Base-by-base conservation (phyloP, 2,113 vertebrate genomes). In the Pseudorectes ferrugineus region DNA sequence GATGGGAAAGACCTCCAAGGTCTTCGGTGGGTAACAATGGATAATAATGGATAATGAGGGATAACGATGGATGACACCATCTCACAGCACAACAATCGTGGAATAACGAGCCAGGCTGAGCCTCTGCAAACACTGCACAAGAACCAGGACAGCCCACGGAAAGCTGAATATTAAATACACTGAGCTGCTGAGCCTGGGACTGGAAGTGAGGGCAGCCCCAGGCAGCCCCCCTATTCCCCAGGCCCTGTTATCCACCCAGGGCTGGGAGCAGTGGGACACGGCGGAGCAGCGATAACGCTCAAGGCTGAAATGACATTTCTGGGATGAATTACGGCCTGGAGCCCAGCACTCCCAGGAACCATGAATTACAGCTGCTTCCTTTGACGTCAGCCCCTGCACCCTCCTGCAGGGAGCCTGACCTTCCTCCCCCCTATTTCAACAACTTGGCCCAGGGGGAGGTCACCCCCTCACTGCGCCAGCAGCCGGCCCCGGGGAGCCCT, bases 381-480 rank as follows among this genome's bases (percentile, higher is more conserved):
- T 97, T 97, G 97, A 97, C 97, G 97, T 97, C 96, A 97, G 80
- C 87, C 65, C 88, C 63, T 15, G 74, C 83, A 57, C 89, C 80
- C 92, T 87, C 88, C 89, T 29, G 80, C 74, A 2, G 33, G 70
- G 67, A 86, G 21, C 84, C 88, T 95, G 97, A 96, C 96, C 96
- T 96, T 96, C 94, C 89, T 90, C 89, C 75, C 83, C 9, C 25
- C 81, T 89, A 10, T 82, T 23, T 75, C 95, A 92, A 73, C 66
- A 93, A 3, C 74, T n/a, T 42, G 90, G 92, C 55, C 68, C 5
- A 33, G 59, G 54, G 25, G 82, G 87, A 95, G 85, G 93, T 78
- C 93, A 86, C 20, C 51, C 20, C 22, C 61, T n/a, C 6, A 21
- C 54, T n/a, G 55, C 0, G 0, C 40, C 18, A 4, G 23, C 40